Percentiles rank a stretch among this genome's conserved stretches.
phyloP scores from a whole-genome alignment of 2,888 invertebrate genomes.

The Phyto melanocephala region DNA sequence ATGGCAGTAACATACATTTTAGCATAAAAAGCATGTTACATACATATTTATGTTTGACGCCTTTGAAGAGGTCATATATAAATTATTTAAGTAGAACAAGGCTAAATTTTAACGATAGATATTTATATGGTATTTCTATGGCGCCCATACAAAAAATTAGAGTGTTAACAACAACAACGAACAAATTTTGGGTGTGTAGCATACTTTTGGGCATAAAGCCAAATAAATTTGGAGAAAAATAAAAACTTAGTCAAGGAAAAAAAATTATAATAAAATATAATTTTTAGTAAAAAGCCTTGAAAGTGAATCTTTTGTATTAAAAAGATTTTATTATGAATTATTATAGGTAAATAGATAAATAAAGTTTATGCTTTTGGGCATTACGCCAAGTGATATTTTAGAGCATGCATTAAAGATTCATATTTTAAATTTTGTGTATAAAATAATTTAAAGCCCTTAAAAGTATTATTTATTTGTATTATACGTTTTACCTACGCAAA shows the following conservation, averaged over 20 bases:
- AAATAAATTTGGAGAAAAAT: constrained; percentile 29
- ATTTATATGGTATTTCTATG: constrained; percentile 17
- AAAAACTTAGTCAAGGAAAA: background rate
- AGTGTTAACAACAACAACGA: background rate
- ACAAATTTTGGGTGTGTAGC: constrained; percentile 21
- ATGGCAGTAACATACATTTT: constrained; percentile 16
- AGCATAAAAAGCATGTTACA: constrained; percentile 14
- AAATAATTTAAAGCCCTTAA: background rate
- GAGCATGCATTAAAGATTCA: background rate
- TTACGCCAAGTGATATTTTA: constrained; percentile 1
- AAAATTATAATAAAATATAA: constrained; percentile 28
- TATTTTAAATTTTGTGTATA: background rate
- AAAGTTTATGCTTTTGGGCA: background rate
- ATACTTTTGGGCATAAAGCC: constrained; percentile 65
- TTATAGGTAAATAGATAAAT: background rate
- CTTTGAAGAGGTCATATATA: constrained; percentile 61
- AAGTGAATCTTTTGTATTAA: constrained; percentile 36
- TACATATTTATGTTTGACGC: constrained; percentile 52
- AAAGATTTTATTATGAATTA: background rate
- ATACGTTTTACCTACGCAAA: too few species aligned
- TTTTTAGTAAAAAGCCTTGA: constrained; percentile 40
- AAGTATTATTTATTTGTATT: too few species aligned
- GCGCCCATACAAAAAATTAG: background rate
- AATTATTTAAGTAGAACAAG: constrained; percentile 68
- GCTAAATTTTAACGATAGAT: constrained; percentile 32